These are phyloP conservation scores for Trigoniulus corallinus DNA, from an alignment of 1,140 invertebrate genomes.

Conservation along the genomic window DNA sequence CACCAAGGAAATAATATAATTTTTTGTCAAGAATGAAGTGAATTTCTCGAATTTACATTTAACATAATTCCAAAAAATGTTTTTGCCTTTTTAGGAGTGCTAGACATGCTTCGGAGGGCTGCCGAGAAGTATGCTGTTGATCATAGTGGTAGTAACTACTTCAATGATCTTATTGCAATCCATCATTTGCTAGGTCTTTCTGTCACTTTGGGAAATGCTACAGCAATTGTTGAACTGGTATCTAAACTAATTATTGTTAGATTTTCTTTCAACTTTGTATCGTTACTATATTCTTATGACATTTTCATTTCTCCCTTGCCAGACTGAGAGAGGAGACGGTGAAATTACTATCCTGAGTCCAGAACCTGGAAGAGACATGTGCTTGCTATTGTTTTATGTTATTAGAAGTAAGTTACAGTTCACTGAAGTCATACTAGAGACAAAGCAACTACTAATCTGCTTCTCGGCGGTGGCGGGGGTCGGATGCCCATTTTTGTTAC, in stretches of 20 bases:
- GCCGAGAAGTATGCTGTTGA: slow-evolving; percentile 20
- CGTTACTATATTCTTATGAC: too few species aligned
- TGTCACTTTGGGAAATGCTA: slow-evolving; percentile 20
- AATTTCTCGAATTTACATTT: too few species aligned
- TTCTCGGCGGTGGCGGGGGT: too few species aligned
- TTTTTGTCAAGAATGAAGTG: not conserved
- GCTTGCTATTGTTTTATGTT: slow-evolving; percentile 19
- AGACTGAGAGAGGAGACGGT: slow-evolving; percentile 27
- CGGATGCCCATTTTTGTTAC: too few species aligned
- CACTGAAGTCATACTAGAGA: too few species aligned
- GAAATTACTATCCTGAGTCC: slow-evolving; percentile 28
- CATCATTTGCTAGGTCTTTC: slow-evolving; percentile 27
- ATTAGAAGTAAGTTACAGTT: not conserved
- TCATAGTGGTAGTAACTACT: slow-evolving; percentile 20
- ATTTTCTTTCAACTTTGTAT: too few species aligned
- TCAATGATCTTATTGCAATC: slow-evolving; percentile 24
- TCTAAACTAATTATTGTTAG: too few species aligned
- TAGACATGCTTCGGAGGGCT: slow-evolving; percentile 23
- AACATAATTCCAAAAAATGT: too few species aligned
- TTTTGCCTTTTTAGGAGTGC: not conserved
- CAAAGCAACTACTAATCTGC: too few species aligned
- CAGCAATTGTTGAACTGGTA: slow-evolving; percentile 28
- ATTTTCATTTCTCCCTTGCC: too few species aligned
- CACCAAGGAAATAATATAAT: not conserved
- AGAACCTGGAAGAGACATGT: slow-evolving; percentile 22